Percentiles rank a stretch among this genome's conserved stretches.
These are phyloP conservation scores for Coregonus ussuriensis DNA, from an alignment of 2,797 vertebrate genomes.

Conservation along the genomic window DNA sequence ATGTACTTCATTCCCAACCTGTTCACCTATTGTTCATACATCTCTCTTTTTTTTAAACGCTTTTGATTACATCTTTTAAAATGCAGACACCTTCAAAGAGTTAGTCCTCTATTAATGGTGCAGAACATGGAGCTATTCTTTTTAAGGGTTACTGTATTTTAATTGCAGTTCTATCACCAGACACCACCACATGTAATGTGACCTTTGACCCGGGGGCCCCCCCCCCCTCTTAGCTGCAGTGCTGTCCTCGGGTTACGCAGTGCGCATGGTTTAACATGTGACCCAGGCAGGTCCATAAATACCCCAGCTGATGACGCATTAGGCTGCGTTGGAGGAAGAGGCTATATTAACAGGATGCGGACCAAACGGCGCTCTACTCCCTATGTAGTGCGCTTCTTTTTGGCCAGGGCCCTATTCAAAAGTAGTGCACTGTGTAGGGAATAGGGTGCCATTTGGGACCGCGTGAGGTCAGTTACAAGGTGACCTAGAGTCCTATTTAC, in stretches of 20 bases:
- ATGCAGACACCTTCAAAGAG: background rate
- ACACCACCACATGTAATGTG: constrained; percentile 10
- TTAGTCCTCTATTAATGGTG: background rate
- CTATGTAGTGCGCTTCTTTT: background rate
- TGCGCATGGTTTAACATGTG: constrained; percentile 60
- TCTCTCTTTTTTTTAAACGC: no score
- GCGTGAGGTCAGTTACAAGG: background rate
- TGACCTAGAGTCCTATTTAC: no score
- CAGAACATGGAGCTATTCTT: background rate
- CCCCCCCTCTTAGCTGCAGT: constrained; percentile 5
- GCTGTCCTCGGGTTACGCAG: constrained; percentile 53
- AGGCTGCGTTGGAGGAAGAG: constrained; percentile 46
- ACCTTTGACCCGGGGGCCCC: constrained; percentile 40
- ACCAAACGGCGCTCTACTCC: background rate
- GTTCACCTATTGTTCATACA: background rate
- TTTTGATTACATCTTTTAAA: background rate
- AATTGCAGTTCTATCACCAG: background rate
- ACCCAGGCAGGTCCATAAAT: constrained; percentile 70
- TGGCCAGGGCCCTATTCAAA: background rate
- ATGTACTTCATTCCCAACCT: background rate
- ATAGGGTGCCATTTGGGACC: background rate
- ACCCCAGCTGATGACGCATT: constrained; percentile 69
- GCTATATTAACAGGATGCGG: constrained; percentile 71
- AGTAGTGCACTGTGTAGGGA: background rate
- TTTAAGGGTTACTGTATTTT: constrained; percentile 2